Conservation (phyloP, 2,113 vertebrate species). For the Triplophysa rosa region DNA sequence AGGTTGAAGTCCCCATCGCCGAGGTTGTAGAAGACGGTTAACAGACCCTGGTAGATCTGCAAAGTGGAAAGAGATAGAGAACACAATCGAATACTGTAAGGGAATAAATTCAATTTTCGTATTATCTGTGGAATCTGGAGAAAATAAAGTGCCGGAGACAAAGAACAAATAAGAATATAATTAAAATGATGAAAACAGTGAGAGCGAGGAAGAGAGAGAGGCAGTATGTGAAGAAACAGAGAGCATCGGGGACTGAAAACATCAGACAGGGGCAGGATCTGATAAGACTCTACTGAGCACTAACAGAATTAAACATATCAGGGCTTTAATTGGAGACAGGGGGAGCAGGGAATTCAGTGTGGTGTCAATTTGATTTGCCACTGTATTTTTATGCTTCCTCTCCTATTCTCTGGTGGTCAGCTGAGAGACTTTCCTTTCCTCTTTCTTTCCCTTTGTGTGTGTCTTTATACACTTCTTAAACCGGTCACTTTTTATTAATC, state of each 20-base stretch:
- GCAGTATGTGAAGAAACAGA: conserved; percentile 1
- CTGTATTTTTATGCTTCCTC: conserved; percentile 15
- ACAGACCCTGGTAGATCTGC: conserved; percentile 81
- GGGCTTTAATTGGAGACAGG: conserved; percentile 75
- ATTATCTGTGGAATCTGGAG: not conserved
- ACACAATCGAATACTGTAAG: not conserved
- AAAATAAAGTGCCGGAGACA: not conserved
- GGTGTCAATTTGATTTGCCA: conserved; percentile 54
- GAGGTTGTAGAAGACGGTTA: conserved; percentile 82
- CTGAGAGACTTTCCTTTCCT: conserved; percentile 19
- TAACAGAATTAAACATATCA: conserved; percentile 71
- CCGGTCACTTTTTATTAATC: not conserved
- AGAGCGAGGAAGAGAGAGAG: conserved; percentile 10
- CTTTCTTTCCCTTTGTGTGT: not conserved
- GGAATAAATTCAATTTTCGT: not conserved
- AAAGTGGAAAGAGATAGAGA: not conserved
- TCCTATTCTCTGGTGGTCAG: conserved; percentile 24
- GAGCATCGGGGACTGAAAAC: conserved; percentile 30
- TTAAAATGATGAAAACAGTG: conserved; percentile 11
- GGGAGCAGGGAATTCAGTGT: conserved; percentile 67
- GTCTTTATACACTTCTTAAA: not conserved
- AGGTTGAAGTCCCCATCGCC: conserved; percentile 84
- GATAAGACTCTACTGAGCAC: conserved; percentile 49
- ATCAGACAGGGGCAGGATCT: conserved; percentile 66
- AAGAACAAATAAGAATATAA: conserved; percentile 8